These are phyloP conservation scores for Nomada goodeniana DNA, from an alignment of 2,888 invertebrate species.

Conservation along the genomic window DNA sequence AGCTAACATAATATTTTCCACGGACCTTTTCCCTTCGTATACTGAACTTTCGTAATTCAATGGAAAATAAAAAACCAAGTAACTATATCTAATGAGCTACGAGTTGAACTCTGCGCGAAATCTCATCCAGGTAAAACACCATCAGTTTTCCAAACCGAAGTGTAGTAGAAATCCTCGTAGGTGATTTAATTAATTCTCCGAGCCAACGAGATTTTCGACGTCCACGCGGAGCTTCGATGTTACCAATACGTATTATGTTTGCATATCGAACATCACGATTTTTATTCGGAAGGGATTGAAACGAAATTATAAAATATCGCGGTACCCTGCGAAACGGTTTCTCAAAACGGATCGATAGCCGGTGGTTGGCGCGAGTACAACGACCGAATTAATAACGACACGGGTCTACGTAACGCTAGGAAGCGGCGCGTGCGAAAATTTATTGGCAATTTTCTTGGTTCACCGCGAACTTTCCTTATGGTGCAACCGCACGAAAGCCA, in stretches of 20 bases:
- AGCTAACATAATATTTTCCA: too few species aligned
- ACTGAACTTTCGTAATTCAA: too few species aligned
- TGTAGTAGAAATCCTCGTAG: too few species aligned
- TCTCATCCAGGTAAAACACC: too few species aligned
- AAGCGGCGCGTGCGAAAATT: conserved; percentile 53
- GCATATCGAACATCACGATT: conserved; percentile 9
- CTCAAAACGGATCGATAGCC: conserved; percentile 44
- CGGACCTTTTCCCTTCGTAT: too few species aligned
- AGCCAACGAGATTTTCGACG: too few species aligned
- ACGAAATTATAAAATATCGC: conserved; percentile 9
- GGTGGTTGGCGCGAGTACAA: conserved; percentile 35
- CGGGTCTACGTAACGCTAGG: conserved; percentile 43
- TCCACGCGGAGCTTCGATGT: neutral
- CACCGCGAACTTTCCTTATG: conserved; percentile 52
- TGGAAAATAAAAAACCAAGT: too few species aligned
- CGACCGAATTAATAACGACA: conserved; percentile 56
- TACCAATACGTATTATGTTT: neutral
- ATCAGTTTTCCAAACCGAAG: too few species aligned
- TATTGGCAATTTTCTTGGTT: conserved; percentile 51
- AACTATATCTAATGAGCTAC: too few species aligned
- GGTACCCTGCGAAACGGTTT: neutral
- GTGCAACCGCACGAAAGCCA: conserved; percentile 38
- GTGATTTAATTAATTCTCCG: too few species aligned
- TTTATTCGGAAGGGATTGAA: neutral
- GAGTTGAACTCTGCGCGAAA: too few species aligned